Percentiles rank a stretch among this genome's conserved stretches.
These are phyloP conservation scores for Australoheros scitulus DNA, from an alignment of 2,113 vertebrate species.

Conservation along the genomic window DNA sequence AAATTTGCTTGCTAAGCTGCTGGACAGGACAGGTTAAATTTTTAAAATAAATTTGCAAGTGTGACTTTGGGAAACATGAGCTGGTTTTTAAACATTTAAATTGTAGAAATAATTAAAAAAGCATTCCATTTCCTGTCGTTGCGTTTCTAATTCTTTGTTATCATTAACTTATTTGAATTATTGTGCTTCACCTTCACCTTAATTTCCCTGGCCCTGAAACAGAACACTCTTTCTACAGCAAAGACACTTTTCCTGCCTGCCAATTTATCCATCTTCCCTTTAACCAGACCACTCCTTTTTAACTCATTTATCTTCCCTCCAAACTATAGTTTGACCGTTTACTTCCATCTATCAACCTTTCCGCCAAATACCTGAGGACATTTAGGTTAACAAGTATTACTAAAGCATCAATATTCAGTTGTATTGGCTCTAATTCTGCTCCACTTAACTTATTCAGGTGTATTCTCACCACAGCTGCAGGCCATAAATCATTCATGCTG, in stretches of 20 bases:
- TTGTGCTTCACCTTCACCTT: background rate
- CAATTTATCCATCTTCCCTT: background rate
- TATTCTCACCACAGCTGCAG: background rate
- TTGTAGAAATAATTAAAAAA: background rate
- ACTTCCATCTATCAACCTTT: background rate
- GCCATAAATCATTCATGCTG: slow-evolving; percentile 26
- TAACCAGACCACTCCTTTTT: background rate
- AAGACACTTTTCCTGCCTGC: background rate
- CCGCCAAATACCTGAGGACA: background rate
- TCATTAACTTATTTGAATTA: background rate
- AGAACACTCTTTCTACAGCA: background rate
- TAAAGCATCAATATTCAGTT: slow-evolving; percentile 1
- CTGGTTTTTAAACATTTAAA: background rate
- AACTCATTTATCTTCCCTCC: background rate
- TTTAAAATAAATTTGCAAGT: background rate
- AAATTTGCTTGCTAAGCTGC: too few species aligned
- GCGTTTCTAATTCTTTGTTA: background rate
- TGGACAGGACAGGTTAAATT: too few species aligned
- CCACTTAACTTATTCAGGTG: background rate
- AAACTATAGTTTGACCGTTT: background rate
- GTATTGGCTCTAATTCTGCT: background rate
- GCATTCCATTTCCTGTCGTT: background rate
- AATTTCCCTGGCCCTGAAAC: background rate
- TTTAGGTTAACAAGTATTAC: background rate
- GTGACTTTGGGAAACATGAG: too few species aligned